Base-by-base conservation (phyloP, 2,113 vertebrate species). In the Pseudonaja textilis region DNA sequence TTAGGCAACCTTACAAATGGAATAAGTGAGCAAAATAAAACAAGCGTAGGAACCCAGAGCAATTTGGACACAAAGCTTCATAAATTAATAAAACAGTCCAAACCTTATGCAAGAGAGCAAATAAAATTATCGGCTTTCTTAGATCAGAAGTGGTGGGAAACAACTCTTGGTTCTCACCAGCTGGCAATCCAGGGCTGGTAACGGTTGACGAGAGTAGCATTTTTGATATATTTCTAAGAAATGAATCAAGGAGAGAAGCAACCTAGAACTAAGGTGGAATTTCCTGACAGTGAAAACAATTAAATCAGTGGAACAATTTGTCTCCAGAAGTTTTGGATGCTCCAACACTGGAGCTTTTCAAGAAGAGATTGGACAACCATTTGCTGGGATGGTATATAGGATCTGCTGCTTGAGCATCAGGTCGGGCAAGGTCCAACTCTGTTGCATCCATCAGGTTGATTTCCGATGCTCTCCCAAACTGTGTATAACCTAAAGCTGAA, bases 291-390 rank as follows among this genome's bases (percentile, higher is more conserved):
- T 3, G 2, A 26, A 25, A 26, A 61, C 23, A n/a, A n/a, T n/a
- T n/a, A n/a, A 3, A 26, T 9, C 25, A 0, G 8, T 26, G 25
- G 57, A 26, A 61, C 2, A 0, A 1, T 0, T 29, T 64, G 59
- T 1, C 26, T 29, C 59, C 59, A 64, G 26, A 12, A 4, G 3
- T 29, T 64, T 4, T 12, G 26, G 10, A 1, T 64, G 26, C 25
- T 29, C 3, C 25, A 11, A 4, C 59, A 64, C 59, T 29, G 26
- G 26, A 57, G 20, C 0, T 23, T 57, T 20, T 6, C 56, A 57
- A 57, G 20, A 57, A 29, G 59, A 64, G 3, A 3, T 29, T 11
- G 26, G 59, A 64, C 8, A 64, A 4, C 3, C 59, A 29, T 64
- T 29, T 12, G 3, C 59, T 64, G 59, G 12, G 29, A 3, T 61